Evolutionary conservation across 2,113 vertebrate species (phyloP).

Genomic region (Pseudorhombus dupliciocellatus): DNA sequence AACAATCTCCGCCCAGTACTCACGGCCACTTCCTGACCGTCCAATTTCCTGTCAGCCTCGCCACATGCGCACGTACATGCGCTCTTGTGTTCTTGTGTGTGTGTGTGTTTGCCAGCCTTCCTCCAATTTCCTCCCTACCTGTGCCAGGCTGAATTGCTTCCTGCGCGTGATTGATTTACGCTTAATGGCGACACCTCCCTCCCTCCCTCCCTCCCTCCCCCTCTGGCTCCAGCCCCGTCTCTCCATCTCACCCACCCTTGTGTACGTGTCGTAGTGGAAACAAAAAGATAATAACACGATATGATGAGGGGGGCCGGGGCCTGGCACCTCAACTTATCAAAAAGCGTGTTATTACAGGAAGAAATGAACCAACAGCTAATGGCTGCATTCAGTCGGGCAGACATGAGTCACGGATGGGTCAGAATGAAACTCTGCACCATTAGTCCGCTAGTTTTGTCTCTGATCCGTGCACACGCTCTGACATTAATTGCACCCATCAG

Average conservation of each 20-base stretch:
- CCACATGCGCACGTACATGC: background rate
- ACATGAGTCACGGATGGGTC: conserved; percentile 53
- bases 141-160: conserved; percentile 64
- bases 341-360: conserved; percentile 38
- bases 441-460: conserved; percentile 52
- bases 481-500: conserved; percentile 54
- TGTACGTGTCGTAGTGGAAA: conserved; percentile 17
- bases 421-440: conserved; percentile 50
- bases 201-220: background rate
- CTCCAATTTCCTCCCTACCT: conserved; percentile 75
- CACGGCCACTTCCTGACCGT: conserved; percentile 55
- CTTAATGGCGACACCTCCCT: conserved; percentile 41
- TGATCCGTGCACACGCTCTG: conserved; percentile 43
- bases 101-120: conserved; percentile 32
- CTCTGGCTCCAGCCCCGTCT: conserved; percentile 5
- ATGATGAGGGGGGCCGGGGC: conserved; percentile 22
- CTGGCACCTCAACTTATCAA: conserved; percentile 41
- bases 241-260: conserved; percentile 21
- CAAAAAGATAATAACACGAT: conserved; percentile 42
- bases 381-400: conserved; percentile 28
- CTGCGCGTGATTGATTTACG: conserved; percentile 71
- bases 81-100: background rate
- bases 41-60: conserved; percentile 68
- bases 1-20: conserved; percentile 55
- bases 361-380: conserved; percentile 49